Percentiles rank a stretch among this genome's conserved stretches.
phyloP scores from a whole-genome alignment of 2,113 vertebrate genomes.

The Etheostoma cragini region DNA sequence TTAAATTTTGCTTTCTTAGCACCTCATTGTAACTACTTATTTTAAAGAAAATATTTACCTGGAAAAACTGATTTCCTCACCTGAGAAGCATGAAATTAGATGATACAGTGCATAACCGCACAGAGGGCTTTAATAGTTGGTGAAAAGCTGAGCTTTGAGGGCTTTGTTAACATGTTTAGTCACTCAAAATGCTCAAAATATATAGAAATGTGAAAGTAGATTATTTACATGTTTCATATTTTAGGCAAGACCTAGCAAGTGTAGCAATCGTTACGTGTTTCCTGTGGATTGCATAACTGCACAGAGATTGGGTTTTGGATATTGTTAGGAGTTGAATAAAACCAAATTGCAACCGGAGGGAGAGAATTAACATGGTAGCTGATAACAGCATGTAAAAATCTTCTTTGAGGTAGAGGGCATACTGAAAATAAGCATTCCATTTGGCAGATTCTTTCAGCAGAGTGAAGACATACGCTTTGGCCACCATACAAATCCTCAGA shows the following conservation, averaged over 20 bases:
- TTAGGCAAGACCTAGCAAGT: background rate
- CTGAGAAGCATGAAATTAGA: slow-evolving; percentile 28
- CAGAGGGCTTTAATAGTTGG: slow-evolving; percentile 12
- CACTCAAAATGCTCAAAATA: background rate
- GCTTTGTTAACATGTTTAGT: background rate
- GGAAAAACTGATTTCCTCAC: background rate
- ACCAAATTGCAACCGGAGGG: slow-evolving; percentile 20
- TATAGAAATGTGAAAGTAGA: background rate
- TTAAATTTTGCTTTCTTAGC: background rate
- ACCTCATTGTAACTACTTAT: background rate
- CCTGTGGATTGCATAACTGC: background rate
- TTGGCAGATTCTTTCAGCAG: slow-evolving; percentile 40
- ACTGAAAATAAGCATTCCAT: slow-evolving; percentile 28
- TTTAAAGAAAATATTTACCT: background rate
- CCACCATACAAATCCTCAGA: background rate
- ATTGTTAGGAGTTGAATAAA: slow-evolving; percentile 25
- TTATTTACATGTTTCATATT: background rate
- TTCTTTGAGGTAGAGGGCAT: slow-evolving; percentile 22
- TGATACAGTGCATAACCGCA: background rate
- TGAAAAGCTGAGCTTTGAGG: slow-evolving; percentile 7
- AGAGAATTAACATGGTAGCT: background rate
- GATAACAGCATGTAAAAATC: slow-evolving; percentile 46
- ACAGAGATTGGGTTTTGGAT: slow-evolving; percentile 25
- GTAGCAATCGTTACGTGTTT: background rate
- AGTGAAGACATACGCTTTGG: slow-evolving; percentile 25